These are phyloP conservation scores for Euborellia annulipes DNA, from an alignment of 1,140 invertebrate genomes.

Conservation along the genomic window DNA sequence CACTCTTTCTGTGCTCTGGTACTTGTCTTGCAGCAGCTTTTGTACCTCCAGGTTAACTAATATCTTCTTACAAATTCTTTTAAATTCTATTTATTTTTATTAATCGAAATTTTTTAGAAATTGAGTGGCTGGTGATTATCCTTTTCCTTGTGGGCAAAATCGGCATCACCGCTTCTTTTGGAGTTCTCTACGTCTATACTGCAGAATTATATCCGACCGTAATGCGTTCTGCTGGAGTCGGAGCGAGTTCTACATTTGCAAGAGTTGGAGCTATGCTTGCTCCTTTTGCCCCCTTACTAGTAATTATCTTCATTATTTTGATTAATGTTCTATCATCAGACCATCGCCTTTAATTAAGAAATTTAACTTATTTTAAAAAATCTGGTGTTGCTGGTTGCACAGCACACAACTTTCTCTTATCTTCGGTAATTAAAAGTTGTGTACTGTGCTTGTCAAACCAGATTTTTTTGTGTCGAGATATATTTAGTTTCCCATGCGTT, in stretches of 20 bases:
- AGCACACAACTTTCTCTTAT: no score
- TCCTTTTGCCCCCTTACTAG: constrained; percentile 48
- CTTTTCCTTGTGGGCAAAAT: constrained; percentile 59
- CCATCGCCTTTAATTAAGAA: no score
- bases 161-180: constrained; percentile 50
- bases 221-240: constrained; percentile 40
- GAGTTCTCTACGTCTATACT: constrained; percentile 50
- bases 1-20: constrained; percentile 36
- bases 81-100: no score
- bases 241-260: constrained; percentile 51
- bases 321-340: no score
- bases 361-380: no score
- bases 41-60: constrained; percentile 5
- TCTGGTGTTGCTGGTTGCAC: no score
- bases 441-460: no score
- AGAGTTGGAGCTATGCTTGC: constrained; percentile 48
- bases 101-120: constrained; percentile 20
- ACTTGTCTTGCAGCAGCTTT: constrained; percentile 33
- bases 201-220: constrained; percentile 57
- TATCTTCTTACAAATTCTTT: no score
- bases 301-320: no score
- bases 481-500: no score
- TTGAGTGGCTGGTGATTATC: constrained; percentile 30
- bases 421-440: no score
- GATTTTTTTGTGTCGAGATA: no score